Evolutionary conservation across 1,140 invertebrate genomes (phyloP).

Genomic region (Carposina sasakii): DNA sequence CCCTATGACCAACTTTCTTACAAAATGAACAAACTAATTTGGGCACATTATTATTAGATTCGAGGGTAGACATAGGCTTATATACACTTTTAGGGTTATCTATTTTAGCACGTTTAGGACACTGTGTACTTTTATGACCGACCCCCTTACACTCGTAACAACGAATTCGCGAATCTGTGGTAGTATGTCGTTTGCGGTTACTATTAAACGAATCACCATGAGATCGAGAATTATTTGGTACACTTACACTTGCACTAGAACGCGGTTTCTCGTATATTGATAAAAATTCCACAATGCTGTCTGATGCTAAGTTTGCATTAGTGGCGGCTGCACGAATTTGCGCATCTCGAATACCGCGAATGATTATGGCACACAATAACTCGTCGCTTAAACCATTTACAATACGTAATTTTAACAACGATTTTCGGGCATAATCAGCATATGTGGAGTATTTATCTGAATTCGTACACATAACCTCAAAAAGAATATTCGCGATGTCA

Average conservation of each 20-base stretch:
- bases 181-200: neutral
- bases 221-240: neutral
- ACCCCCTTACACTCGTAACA: neutral
- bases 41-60: neutral
- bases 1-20: constrained; percentile 7
- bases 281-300: constrained; percentile 3
- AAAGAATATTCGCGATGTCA: constrained; percentile 9
- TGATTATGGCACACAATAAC: neutral
- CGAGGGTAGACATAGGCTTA: neutral
- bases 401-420: neutral
- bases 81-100: neutral
- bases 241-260: neutral
- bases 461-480: constrained; percentile 2
- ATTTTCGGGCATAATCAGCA: constrained; percentile 6
- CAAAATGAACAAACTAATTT: constrained; percentile 10
- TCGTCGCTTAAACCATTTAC: constrained; percentile 5
- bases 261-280: constrained; percentile 8
- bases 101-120: neutral
- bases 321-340: constrained; percentile 8
- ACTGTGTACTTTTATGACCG: neutral
- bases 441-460: constrained; percentile 5
- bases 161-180: neutral
- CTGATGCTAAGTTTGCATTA: constrained; percentile 1
- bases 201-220: neutral
- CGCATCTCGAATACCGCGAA: constrained; percentile 6